Base-by-base conservation (phyloP, 2,113 vertebrate species). In the Mugil cephalus region DNA sequence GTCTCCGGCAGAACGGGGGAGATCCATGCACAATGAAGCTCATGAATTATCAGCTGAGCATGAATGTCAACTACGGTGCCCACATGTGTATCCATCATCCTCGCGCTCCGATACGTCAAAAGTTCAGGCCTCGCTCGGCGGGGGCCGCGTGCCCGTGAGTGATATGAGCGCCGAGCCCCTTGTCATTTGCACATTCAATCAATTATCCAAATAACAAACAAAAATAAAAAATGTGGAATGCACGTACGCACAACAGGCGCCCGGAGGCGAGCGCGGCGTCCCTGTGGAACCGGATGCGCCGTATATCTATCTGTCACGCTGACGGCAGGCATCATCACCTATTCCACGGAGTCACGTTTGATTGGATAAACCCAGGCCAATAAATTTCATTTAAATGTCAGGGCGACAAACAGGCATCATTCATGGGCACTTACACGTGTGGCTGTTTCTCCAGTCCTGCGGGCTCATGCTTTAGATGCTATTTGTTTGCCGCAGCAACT, bases 1-100 rank as follows among this genome's bases (percentile, higher is more conserved):
- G 66, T 81, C 83, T 81, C 6, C 0, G 48, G 43, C 35, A 78
- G 51, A 69, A 78, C 11, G 35, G 59, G n/a, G 48, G 50, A 64
- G 56, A 80, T 90, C 63, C 79, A 81, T 83, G 70, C 77, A 88
- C 72, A 84, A 76, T 80, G 84, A 72, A 74, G 82, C 77, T 85
- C 83, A 84, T 84, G 78, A 88, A 85, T 92, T 85, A 90, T 90
- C 83, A 83, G 73, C 81, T 77, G 68, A 85, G 82, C 81, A 87
- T 80, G 79, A 87, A 90, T 84, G 84, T 85, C 88, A 89, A 80
- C 72, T 46, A 74, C 42, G 48, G 21, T 58, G 70, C 59, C 64
- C 87, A 84, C 82, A 63, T 64, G 80, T 78, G 67, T 71, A 83
- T 89, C 82, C 85, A 90, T 92, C 91, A 88, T 83, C 76, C 60